Evolutionary conservation across 2,113 vertebrate species (phyloP), one percentile per base, ranked within the genome.

Genomic region (Centropus unirufus): DNA sequence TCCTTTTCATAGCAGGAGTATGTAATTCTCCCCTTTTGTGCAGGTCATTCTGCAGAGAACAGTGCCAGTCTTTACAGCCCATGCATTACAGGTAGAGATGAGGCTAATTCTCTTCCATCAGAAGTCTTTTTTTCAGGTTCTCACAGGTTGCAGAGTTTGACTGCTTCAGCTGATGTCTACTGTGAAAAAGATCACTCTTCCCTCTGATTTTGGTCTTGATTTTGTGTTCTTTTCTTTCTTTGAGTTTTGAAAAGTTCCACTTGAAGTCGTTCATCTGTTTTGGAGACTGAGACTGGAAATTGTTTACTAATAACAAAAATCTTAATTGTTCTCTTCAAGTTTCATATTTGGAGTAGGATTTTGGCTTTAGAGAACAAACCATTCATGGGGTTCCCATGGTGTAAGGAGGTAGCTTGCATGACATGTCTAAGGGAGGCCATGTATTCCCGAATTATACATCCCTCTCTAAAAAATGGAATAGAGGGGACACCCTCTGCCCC

Each of bases 231-330:
- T 81, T 67, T 54, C 26, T 69, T 81, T 67, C 47, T 85, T 70
- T 75, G 36, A 82, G 58, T 82, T 92, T 96, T 84, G 81, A 62
- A 92, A 96, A 89, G 74, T 87, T 87, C 39, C 81, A 72, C 46
- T 82, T 95, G 68, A 69, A 86, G 34, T 49, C 11, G 26, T 77
- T 77, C 88, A 83, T 82, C 63, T 85, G 72, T 87, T 96, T 90
- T 83, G 51, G 52, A 88, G 72, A 92, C 74, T 0, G 3, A 91
- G 59, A 59, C 49, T 88, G 92, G 68, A 83, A 94, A 86, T 88
- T 63, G 61, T 79, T 92, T 91, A 24, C 39, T 93, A 89, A 87
- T 70, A 77, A 90, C 23, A 88, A 90, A 93, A 95, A 77, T 69
- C 32, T 72, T 51, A 90, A 92, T 87, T 90, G 27, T 90, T 59